Evolutionary conservation across 2,797 vertebrate species (phyloP).

Genomic region (Rachycentron canadum): DNA sequence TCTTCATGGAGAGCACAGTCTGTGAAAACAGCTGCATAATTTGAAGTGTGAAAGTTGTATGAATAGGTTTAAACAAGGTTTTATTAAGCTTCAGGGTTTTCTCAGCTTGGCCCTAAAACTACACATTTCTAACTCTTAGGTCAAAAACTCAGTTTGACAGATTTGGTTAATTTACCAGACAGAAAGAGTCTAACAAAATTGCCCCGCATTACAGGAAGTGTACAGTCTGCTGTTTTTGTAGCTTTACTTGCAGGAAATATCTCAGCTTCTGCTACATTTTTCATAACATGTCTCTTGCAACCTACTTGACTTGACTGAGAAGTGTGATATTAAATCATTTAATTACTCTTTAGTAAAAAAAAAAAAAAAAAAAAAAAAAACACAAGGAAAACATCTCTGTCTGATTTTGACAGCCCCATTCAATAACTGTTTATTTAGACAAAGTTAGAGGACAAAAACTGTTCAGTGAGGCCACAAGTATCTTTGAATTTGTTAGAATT

Average conservation of each 20-base stretch:
- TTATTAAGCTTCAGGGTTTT: neutral
- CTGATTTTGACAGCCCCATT: neutral
- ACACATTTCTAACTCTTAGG: neutral
- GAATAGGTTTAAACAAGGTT: too few relatives aligned
- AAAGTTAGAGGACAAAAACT: neutral
- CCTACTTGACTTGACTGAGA: neutral
- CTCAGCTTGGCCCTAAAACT: neutral
- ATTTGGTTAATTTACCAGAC: too few relatives aligned
- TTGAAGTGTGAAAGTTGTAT: too few relatives aligned
- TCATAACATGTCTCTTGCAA: neutral
- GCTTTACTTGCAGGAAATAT: neutral
- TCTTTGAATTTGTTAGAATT: neutral
- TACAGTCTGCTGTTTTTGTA: neutral
- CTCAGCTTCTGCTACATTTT: neutral
- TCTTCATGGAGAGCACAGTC: too few relatives aligned
- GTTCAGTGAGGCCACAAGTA: neutral
- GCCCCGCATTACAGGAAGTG: too few relatives aligned
- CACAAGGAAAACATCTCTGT: neutral
- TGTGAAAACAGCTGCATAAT: too few relatives aligned
- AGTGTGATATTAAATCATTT: neutral
- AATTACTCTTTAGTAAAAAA: neutral
- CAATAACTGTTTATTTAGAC: slow-evolving; percentile 3
- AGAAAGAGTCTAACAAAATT: too few relatives aligned
- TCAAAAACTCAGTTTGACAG: too few relatives aligned
- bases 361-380: neutral